Evolutionary conservation across 2,888 invertebrate genomes (phyloP).

Genomic region (Tetramorium bicarinatum): DNA sequence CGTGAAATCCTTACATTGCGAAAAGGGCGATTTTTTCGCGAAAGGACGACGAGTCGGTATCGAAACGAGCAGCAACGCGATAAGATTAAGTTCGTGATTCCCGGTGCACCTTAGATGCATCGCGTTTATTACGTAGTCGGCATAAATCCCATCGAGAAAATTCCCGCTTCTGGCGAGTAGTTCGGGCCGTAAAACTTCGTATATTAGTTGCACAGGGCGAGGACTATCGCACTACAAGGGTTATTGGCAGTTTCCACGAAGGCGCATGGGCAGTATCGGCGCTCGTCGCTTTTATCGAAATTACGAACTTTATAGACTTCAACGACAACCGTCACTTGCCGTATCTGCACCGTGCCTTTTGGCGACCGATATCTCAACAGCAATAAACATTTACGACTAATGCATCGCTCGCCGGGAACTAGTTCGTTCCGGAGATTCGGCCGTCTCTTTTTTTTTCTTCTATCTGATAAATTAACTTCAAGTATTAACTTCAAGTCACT

Average conservation of each 20-base stretch:
- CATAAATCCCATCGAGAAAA: constrained; percentile 2
- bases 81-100: background rate
- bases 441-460: background rate
- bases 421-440: background rate
- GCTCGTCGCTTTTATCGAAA: constrained; percentile 33
- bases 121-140: constrained; percentile 9
- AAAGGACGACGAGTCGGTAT: background rate
- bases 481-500: background rate
- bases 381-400: constrained; percentile 23
- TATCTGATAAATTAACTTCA: background rate
- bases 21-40: background rate
- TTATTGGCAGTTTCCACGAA: constrained; percentile 37
- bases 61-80: background rate
- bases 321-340: background rate
- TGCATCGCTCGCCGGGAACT: background rate
- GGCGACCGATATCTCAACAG: background rate
- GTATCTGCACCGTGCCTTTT: background rate
- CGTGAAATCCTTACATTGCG: background rate
- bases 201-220: background rate
- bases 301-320: constrained; percentile 32
- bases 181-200: background rate
- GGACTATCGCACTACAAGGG: constrained; percentile 19
- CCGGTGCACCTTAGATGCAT: background rate
- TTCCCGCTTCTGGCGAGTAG: background rate
- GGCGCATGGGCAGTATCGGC: constrained; percentile 1